phyloP scores from a whole-genome alignment of 2,113 vertebrate genomes.

The Ellobius talpinus region DNA sequence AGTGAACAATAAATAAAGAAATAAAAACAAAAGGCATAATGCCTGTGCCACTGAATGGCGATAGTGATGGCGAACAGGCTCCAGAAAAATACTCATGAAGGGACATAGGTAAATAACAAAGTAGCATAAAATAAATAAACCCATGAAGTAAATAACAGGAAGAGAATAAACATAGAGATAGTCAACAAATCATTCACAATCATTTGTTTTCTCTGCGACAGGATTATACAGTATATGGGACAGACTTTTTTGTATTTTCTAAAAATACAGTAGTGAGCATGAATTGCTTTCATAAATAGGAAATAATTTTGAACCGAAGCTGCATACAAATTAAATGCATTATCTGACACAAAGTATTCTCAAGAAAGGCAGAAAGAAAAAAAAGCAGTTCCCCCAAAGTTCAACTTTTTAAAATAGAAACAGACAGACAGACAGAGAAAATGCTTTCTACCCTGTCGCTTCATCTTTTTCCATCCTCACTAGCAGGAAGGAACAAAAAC shows the following conservation, averaged over 20 bases:
- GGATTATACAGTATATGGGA: background rate
- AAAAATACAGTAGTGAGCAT: background rate
- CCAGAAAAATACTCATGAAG: background rate
- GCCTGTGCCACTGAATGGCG: background rate
- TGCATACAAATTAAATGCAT: background rate
- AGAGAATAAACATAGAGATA: background rate
- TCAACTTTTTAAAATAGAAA: constrained; percentile 11
- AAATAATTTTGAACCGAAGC: constrained; percentile 39
- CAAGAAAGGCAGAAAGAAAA: background rate
- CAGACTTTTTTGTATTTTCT: background rate
- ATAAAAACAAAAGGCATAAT: background rate
- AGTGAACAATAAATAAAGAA: background rate
- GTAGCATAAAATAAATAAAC: background rate
- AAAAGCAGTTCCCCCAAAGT: background rate
- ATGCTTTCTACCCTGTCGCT: background rate
- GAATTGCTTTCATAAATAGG: background rate
- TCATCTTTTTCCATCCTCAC: background rate
- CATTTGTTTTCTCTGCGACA: background rate
- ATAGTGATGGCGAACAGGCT: background rate
- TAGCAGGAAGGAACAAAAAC: background rate
- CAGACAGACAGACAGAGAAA: background rate
- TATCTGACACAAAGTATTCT: background rate
- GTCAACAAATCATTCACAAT: background rate
- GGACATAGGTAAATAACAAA: background rate
- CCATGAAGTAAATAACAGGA: background rate